Base-by-base conservation (phyloP, 2,888 invertebrate genomes). In the Aradus depressus region DNA sequence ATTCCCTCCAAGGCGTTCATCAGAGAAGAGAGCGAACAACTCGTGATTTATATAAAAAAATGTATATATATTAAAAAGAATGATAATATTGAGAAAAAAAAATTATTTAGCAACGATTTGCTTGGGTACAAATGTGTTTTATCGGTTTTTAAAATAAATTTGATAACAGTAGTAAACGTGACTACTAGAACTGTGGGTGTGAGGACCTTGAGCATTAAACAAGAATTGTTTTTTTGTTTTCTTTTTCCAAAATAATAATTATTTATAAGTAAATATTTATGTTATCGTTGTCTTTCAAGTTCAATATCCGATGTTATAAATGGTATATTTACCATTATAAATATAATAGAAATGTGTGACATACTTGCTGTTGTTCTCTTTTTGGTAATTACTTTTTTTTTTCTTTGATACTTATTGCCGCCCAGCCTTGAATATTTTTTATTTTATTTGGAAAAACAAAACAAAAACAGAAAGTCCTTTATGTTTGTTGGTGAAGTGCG, bases 401-500 rank as follows among this genome's bases (percentile, higher is more conserved):
- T n/a, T n/a, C n/a, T n/a, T n/a, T n/a, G n/a, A n/a, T n/a, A n/a
- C n/a, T n/a, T n/a, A n/a, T n/a, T n/a, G n/a, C n/a, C n/a, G n/a
- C n/a, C n/a, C n/a, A n/a, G n/a, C n/a, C n/a, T n/a, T n/a, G n/a
- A n/a, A n/a, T n/a, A n/a, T n/a, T n/a, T n/a, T n/a, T n/a, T n/a
- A n/a, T n/a, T n/a, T n/a, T n/a, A n/a, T n/a, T n/a, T n/a, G n/a
- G n/a, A n/a, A n/a, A n/a, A n/a, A n/a, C n/a, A n/a, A n/a, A n/a
- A n/a, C n/a, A n/a, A n/a, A n/a, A 45, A 35, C 23, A 22, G 34
- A 45, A 41, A 51, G 51, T 52, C 47, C 52, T 52, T 52, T 52
- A 52, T 51, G 50, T 50, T 51, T 54, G 54, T 54, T 54, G 54
- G 44, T 16, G 47, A 23, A 49, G 51, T 51, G 47, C 50, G 37